Percentiles rank a stretch among this genome's conserved stretches.
Conservation (phyloP, 2,113 vertebrate species). For the Vireo altiloquus region DNA sequence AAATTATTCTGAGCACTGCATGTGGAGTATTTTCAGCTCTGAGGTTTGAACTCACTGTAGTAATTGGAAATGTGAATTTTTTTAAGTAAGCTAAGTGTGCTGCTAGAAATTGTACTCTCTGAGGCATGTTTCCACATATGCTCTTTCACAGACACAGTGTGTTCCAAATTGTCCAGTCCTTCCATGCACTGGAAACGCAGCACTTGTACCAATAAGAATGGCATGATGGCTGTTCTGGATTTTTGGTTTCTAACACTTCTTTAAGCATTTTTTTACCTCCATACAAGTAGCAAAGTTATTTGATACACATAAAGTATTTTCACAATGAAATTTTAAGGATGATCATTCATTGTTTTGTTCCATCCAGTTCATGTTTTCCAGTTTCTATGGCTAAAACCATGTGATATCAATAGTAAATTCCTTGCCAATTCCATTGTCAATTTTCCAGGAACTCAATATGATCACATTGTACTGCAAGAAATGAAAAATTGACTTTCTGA, state of each 20-base stretch:
- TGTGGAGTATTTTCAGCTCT: neutral
- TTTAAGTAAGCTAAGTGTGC: neutral
- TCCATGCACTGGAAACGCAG: neutral
- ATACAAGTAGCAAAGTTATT: neutral
- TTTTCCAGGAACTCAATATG: neutral
- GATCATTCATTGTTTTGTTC: neutral
- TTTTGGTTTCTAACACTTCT: neutral
- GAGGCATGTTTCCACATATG: neutral
- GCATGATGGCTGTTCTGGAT: neutral
- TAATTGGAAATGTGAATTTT: neutral
- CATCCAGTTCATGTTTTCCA: neutral
- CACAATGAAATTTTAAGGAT: neutral
- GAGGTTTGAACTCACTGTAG: neutral
- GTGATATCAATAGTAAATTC: neutral
- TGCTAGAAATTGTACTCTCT: neutral
- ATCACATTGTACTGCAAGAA: neutral
- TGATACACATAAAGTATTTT: neutral
- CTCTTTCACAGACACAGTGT: neutral
- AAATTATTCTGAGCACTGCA: neutral
- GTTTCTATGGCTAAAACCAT: neutral
- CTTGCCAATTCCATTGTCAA: neutral
- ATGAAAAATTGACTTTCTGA: neutral
- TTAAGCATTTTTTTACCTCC: neutral
- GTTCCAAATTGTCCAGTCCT: neutral
- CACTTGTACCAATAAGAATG: neutral